phyloP scores from a whole-genome alignment of 2,797 vertebrate species.

The Linurgus olivaceus region DNA sequence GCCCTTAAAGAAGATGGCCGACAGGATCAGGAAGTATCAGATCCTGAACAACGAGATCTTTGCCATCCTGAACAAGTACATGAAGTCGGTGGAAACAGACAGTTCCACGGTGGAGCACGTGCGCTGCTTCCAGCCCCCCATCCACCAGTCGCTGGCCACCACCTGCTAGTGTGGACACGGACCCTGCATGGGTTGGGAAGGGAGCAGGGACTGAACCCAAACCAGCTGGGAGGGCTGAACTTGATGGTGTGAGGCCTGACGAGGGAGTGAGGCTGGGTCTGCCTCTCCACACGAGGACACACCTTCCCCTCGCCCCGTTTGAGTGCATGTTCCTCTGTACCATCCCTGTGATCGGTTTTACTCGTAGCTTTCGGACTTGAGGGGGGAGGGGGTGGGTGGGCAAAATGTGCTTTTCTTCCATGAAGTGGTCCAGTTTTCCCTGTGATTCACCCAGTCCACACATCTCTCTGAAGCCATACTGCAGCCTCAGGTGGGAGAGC shows the following conservation, averaged over 20 bases:
- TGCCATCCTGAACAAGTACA: constrained; percentile 99
- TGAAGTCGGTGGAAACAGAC: constrained; percentile 98
- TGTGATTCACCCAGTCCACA: not conserved
- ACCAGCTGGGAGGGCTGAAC: constrained; percentile 29
- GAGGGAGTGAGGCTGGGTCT: not conserved
- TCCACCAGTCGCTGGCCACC: constrained; percentile 97
- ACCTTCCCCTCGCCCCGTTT: constrained; percentile 33
- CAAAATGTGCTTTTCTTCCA: constrained; percentile 59
- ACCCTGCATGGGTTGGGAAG: not conserved
- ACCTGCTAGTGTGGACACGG: constrained; percentile 81
- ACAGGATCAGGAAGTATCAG: constrained; percentile 98
- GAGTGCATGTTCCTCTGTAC: constrained; percentile 74
- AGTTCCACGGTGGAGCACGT: constrained; percentile 98
- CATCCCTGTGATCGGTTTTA: constrained; percentile 70
- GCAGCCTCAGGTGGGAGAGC: not conserved
- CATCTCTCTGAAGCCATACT: constrained; percentile 31
- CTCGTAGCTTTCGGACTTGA: constrained; percentile 66
- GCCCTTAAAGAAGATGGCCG: constrained; percentile 99
- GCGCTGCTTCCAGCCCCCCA: constrained; percentile 98
- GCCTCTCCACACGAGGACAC: not conserved
- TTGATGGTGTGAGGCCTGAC: not conserved
- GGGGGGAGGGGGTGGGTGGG: constrained; percentile 36
- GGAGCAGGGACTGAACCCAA: constrained; percentile 34
- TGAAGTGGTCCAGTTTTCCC: constrained; percentile 15
- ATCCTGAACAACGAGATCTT: constrained; percentile 99